These are phyloP conservation scores for Kryptolebias ocellatus DNA, from an alignment of 2,797 vertebrate species.

Conservation along the genomic window DNA sequence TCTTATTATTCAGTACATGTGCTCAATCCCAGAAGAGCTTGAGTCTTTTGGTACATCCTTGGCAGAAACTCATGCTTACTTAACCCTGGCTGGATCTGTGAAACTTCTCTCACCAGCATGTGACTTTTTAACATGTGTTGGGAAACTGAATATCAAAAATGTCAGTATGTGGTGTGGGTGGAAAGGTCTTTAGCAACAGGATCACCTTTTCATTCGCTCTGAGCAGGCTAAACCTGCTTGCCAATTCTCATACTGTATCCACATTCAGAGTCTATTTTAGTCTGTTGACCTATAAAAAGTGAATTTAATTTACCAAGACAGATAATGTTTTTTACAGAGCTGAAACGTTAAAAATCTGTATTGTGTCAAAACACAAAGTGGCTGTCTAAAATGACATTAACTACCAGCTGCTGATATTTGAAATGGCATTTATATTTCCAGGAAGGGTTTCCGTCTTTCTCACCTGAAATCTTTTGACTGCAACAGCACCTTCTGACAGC, in stretches of 20 bases:
- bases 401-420: too few species aligned
- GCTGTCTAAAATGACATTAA: not conserved
- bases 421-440: not conserved
- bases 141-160: constrained; percentile 50
- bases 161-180: constrained; percentile 11
- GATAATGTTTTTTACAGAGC: not conserved
- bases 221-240: not conserved
- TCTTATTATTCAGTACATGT: not conserved
- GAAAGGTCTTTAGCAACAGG: constrained; percentile 15
- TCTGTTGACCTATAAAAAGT: not conserved
- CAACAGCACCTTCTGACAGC: constrained; percentile 83
- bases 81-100: constrained; percentile 33
- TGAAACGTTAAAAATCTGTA: too few species aligned
- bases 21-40: constrained; percentile 10
- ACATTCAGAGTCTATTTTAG: constrained; percentile 10
- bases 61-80: constrained; percentile 46
- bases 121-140: constrained; percentile 47
- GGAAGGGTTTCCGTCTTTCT: constrained; percentile 3
- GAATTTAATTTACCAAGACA: not conserved
- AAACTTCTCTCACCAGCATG: constrained; percentile 54
- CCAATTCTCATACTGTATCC: not conserved
- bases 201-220: constrained; percentile 9
- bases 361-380: not conserved
- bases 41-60: constrained; percentile 28
- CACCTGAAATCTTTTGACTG: constrained; percentile 86